A percentile compares a stretch with the other conserved stretches of the same genome.
Conservation (phyloP, 2,888 invertebrate genomes). For the Cyclophora albipunctata region DNA sequence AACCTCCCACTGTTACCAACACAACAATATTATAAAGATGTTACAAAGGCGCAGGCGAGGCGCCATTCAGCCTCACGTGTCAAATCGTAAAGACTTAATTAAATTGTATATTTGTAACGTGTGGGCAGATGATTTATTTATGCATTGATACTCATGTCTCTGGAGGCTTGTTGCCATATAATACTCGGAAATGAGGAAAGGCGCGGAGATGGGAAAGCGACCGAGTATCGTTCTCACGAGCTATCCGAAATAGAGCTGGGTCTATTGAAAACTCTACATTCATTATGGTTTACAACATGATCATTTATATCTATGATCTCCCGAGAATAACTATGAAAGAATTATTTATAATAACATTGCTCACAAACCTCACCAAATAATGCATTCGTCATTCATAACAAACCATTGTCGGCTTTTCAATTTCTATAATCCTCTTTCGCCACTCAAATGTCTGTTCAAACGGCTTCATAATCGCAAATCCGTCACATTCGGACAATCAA, state of each 20-base stretch:
- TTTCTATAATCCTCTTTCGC: constrained; percentile 46
- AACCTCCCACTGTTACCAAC: constrained; percentile 59
- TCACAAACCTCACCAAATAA: constrained; percentile 17
- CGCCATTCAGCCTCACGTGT: constrained; percentile 59
- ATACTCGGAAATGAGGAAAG: constrained; percentile 6
- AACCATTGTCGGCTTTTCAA: constrained; percentile 27
- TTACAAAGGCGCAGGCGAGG: constrained; percentile 53
- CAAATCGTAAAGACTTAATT: constrained; percentile 64
- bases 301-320: too few relatives aligned
- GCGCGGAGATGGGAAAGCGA: constrained; percentile 16
- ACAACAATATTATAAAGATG: constrained; percentile 15
- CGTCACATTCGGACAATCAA: constrained; percentile 67
- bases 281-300: too few relatives aligned
- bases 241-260: too few relatives aligned
- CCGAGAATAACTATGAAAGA: too few relatives aligned
- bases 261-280: too few relatives aligned
- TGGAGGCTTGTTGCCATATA: constrained; percentile 21
- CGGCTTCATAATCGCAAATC: constrained; percentile 54
- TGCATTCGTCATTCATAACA: constrained; percentile 28
- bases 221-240: constrained; percentile 20
- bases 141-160: constrained; percentile 30
- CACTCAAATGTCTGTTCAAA: constrained; percentile 42
- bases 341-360: constrained; percentile 3
- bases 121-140: constrained; percentile 59
- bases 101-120: constrained; percentile 56